Conservation (phyloP, 2,797 vertebrate species). For the Lophius americanus region DNA sequence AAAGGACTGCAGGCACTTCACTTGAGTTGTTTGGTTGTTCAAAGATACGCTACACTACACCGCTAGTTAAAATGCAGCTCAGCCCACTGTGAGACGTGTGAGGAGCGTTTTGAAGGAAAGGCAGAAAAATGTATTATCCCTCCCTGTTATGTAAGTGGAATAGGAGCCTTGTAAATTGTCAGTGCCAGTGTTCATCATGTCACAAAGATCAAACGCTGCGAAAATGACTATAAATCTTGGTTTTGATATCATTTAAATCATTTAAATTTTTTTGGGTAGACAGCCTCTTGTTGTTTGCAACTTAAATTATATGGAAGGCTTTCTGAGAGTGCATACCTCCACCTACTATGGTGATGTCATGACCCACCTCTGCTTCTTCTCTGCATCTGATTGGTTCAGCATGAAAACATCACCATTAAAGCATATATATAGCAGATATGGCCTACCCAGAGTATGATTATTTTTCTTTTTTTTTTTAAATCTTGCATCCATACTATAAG, state of each 20-base stretch:
- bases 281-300: too few relatives aligned
- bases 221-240: constrained; percentile 40
- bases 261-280: background rate
- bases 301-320: too few relatives aligned
- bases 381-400: too few relatives aligned
- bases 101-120: constrained; percentile 63
- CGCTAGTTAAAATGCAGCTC: constrained; percentile 77
- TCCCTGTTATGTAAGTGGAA: constrained; percentile 72
- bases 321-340: too few relatives aligned
- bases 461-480: too few relatives aligned
- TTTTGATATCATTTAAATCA: constrained; percentile 37
- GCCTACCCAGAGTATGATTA: too few relatives aligned
- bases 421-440: too few relatives aligned
- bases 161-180: constrained; percentile 44
- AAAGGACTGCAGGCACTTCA: constrained; percentile 82
- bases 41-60: constrained; percentile 76
- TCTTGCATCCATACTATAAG: too few relatives aligned
- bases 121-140: constrained; percentile 53
- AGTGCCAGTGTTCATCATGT: constrained; percentile 48
- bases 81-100: constrained; percentile 71
- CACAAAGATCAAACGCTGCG: constrained; percentile 50
- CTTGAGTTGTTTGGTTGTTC: constrained; percentile 81
- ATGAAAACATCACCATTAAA: too few relatives aligned
- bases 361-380: too few relatives aligned
- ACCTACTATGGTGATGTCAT: too few relatives aligned